These are phyloP conservation scores for Leptobrachium ailaonicum DNA, from an alignment of 2,113 vertebrate genomes.

Conservation along the genomic window DNA sequence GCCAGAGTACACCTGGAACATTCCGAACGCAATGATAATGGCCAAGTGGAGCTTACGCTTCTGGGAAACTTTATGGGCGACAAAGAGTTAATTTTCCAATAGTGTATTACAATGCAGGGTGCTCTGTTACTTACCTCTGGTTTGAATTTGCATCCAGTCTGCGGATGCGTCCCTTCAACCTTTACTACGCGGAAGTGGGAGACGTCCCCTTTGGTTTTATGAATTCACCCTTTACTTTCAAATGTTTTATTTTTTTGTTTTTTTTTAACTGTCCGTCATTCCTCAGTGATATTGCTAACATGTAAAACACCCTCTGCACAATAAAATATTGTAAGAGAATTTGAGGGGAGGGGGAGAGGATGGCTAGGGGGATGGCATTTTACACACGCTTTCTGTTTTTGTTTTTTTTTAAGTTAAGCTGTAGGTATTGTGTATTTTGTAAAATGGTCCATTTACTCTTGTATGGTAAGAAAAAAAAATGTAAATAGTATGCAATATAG, in stretches of 20 bases:
- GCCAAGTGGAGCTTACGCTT: not conserved
- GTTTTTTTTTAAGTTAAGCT: slow-evolving; percentile 56
- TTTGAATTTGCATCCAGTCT: not conserved
- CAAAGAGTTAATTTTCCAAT: too few relatives aligned
- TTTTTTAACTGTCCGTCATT: slow-evolving; percentile 32
- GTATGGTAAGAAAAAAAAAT: slow-evolving; percentile 59
- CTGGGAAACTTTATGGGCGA: too few relatives aligned
- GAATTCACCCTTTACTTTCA: not conserved
- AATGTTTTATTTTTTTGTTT: too few relatives aligned
- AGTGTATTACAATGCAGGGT: not conserved
- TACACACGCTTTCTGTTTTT: slow-evolving; percentile 41
- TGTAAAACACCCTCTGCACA: slow-evolving; percentile 21
- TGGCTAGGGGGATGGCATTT: slow-evolving; percentile 19
- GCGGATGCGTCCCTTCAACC: not conserved
- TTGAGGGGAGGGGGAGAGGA: slow-evolving; percentile 35
- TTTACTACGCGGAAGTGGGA: not conserved
- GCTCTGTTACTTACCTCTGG: not conserved
- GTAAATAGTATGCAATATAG: slow-evolving; percentile 65
- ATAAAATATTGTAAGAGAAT: slow-evolving; percentile 32
- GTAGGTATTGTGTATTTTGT: slow-evolving; percentile 65
- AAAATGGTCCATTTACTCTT: slow-evolving; percentile 63
- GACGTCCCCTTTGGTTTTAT: not conserved
- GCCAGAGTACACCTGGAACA: slow-evolving; percentile 17
- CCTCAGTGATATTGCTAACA: slow-evolving; percentile 15
- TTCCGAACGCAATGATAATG: not conserved